Evolutionary conservation across 1,140 invertebrate species (phyloP), one percentile per base, ranked within the genome.

Genomic region (Popillia japonica): DNA sequence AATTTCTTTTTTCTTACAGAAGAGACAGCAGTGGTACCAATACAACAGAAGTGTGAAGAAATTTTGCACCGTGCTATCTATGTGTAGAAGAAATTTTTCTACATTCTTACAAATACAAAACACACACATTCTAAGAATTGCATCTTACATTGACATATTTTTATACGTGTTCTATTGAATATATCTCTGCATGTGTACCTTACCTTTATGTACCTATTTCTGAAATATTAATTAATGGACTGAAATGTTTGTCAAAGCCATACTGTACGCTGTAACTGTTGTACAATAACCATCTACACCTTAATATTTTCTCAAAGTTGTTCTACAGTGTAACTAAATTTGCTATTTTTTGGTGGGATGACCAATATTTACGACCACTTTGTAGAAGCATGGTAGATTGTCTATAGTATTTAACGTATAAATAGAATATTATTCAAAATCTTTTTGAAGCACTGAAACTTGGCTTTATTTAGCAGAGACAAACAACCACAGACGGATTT

Each of bases 1-100:
- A 0, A 20, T 17, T 64, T 22, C 0, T 64, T 64, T 64, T 22
- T 64, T 27, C 23, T 64, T 64, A 17, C 61, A 64, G 61, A 22
- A 64, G 61, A 6, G 61, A 64, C 61, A 64, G 61, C 10, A 64
- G 61, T 20, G 61, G 61, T 64, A 64, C 61, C 61, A 64, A 64
- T 20, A 64, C 61, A 23, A 64, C 61, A 6, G 61, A 64, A 11
- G 61, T 64, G 17, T 64, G 61, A 64, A 64, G 23, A 64, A 48
- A 14, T 14, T n/a, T 17, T 64, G 9, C 17, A 20, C 61, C n/a
- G n/a, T n/a, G 61, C 22, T 23, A n/a, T n/a, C 17, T 48, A n/a
- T n/a, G 44, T 14, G 11, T 48, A n/a, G 11, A 48, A 48, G 44
- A 3, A 48, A 0, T 10, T n/a, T 48, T 48, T n/a, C 11, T 48